Percentiles rank a stretch among this genome's conserved stretches.
These are phyloP conservation scores for Sinodicranocentrus sp. DNA, from an alignment of 2,888 invertebrate species.

Conservation along the genomic window DNA sequence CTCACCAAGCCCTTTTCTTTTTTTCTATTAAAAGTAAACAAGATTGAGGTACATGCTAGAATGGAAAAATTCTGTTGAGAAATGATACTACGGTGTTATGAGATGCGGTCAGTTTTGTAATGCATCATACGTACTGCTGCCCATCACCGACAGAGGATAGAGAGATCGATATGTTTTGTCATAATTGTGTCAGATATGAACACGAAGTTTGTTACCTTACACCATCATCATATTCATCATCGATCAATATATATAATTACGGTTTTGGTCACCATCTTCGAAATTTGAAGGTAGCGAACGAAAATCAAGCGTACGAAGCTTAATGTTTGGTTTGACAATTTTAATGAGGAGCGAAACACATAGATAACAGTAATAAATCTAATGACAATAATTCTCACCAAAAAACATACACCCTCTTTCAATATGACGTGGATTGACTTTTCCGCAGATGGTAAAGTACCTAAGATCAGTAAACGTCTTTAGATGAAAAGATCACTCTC, in stretches of 20 bases:
- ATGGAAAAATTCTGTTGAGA: not conserved
- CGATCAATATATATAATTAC: constrained; percentile 22
- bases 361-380: constrained; percentile 42
- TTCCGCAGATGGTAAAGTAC: not conserved
- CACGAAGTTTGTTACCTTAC: not conserved
- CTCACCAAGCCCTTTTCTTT: not conserved
- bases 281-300: no score
- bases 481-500: constrained; percentile 47
- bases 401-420: constrained; percentile 40
- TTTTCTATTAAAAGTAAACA: constrained; percentile 7
- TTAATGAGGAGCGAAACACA: constrained; percentile 53
- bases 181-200: constrained; percentile 7
- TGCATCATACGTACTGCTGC: not conserved
- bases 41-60: not conserved
- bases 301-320: no score
- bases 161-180: constrained; percentile 31
- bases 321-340: constrained; percentile 48
- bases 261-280: constrained; percentile 18
- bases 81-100: not conserved
- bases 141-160: constrained; percentile 29
- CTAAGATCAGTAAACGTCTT: not conserved
- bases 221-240: not conserved
- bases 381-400: constrained; percentile 27
- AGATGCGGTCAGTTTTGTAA: constrained; percentile 45
- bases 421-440: constrained; percentile 15